phyloP scores from a whole-genome alignment of 2,888 invertebrate genomes.

The Drosophila fulvimacula region DNA sequence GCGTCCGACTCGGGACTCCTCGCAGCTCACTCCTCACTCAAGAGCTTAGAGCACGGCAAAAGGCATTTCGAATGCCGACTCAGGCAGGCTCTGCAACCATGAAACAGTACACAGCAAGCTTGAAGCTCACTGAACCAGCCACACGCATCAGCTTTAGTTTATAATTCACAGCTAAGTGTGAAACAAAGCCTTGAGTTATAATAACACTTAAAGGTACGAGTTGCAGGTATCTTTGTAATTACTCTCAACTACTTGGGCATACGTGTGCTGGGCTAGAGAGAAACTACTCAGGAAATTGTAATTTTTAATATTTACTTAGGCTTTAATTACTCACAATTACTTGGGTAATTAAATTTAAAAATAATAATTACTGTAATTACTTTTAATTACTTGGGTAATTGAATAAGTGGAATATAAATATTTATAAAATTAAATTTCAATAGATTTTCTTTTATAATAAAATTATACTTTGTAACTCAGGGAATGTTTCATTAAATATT shows the following conservation, averaged over 20 bases:
- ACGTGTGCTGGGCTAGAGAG: not conserved
- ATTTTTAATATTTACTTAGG: not conserved
- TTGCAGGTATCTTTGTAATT: not conserved
- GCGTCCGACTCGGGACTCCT: not conserved
- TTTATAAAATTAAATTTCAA: not conserved
- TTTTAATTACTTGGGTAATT: not conserved
- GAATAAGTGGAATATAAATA: too few species aligned
- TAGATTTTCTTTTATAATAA: too few species aligned
- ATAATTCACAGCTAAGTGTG: constrained; percentile 16
- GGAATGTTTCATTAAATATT: too few species aligned
- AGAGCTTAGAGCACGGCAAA: constrained; percentile 40
- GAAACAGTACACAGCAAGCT: not conserved
- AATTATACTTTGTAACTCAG: too few species aligned
- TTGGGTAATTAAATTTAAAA: not conserved
- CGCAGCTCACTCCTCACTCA: constrained; percentile 1
- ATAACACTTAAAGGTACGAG: not conserved
- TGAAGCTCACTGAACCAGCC: constrained; percentile 17
- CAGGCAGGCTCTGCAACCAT: constrained; percentile 15
- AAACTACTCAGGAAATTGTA: not conserved
- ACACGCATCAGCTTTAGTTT: constrained; percentile 19
- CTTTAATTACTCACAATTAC: constrained; percentile 3
- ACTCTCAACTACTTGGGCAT: not conserved
- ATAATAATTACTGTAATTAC: not conserved
- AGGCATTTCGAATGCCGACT: constrained; percentile 14
- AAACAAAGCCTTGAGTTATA: constrained; percentile 1